Evolutionary conservation across 2,797 vertebrate genomes (phyloP).

Genomic region (Alfaro cultratus): DNA sequence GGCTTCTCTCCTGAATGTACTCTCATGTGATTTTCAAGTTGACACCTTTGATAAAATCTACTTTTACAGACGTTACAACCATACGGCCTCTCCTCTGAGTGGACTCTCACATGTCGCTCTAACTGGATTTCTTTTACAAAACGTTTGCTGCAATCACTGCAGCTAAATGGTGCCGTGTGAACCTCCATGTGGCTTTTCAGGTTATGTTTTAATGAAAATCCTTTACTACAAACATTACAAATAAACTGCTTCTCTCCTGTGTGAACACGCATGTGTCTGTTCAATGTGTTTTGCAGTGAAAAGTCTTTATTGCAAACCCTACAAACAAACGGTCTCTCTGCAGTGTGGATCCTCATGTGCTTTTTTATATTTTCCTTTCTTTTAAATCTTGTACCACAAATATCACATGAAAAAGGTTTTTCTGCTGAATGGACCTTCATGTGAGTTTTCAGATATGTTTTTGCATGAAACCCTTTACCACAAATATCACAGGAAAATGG

Average conservation of each 20-base stretch:
- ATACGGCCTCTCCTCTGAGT: not conserved
- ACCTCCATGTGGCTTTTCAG: not conserved
- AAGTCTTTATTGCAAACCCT: not conserved
- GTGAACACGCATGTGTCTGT: conserved; percentile 1
- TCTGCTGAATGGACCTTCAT: not conserved
- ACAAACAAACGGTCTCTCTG: conserved; percentile 3
- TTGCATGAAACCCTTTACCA: not conserved
- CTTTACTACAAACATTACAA: not conserved
- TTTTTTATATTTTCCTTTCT: not conserved
- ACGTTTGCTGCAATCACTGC: not conserved
- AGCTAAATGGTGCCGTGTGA: not conserved
- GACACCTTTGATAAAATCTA: conserved; percentile 7
- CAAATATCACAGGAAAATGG: not conserved
- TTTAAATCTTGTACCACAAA: conserved; percentile 6
- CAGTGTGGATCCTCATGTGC: conserved; percentile 4
- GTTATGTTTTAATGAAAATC: not conserved
- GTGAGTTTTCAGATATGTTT: not conserved
- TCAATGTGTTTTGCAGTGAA: not conserved
- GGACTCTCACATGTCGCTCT: not conserved
- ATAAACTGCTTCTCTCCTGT: not conserved
- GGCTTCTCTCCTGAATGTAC: conserved; percentile 25
- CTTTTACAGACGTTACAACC: conserved; percentile 8
- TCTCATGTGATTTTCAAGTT: conserved; percentile 6
- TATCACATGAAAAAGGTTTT: not conserved
- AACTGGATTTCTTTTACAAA: conserved; percentile 4